phyloP scores from a whole-genome alignment of 2,797 vertebrate species.

The Apodemus agrarius region DNA sequence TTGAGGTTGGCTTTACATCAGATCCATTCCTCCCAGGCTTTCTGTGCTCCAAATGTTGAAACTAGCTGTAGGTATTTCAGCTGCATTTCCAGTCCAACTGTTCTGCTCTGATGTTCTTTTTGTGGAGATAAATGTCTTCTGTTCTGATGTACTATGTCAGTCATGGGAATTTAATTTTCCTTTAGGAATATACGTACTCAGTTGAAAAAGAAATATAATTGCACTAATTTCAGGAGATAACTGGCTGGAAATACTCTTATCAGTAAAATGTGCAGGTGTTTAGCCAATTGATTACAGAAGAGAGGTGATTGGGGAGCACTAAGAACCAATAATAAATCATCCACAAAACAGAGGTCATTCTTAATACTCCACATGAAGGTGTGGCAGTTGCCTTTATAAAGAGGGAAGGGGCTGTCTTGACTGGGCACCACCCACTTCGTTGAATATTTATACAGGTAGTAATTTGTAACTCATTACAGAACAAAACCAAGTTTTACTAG shows the following conservation, averaged over 20 bases:
- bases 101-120: background rate
- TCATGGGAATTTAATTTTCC: conserved; percentile 41
- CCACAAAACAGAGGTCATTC: background rate
- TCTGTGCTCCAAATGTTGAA: conserved; percentile 28
- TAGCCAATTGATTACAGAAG: background rate
- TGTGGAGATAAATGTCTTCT: background rate
- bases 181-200: background rate
- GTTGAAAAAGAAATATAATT: conserved; percentile 30
- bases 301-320: background rate
- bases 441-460: conserved; percentile 26
- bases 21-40: background rate
- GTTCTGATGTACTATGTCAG: background rate
- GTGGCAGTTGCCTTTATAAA: background rate
- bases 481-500: conserved; percentile 51
- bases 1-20: background rate
- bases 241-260: background rate
- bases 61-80: background rate
- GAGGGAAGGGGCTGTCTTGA: background rate
- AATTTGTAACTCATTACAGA: conserved; percentile 59
- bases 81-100: background rate
- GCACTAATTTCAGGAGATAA: conserved; percentile 40
- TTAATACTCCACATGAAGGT: background rate
- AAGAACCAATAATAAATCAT: conserved; percentile 16
- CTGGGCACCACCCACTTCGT: background rate
- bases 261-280: conserved; percentile 28